Percentiles rank a stretch among this genome's conserved stretches.
Conservation (phyloP, 1,140 invertebrate genomes). For the Palaemon carinicauda region DNA sequence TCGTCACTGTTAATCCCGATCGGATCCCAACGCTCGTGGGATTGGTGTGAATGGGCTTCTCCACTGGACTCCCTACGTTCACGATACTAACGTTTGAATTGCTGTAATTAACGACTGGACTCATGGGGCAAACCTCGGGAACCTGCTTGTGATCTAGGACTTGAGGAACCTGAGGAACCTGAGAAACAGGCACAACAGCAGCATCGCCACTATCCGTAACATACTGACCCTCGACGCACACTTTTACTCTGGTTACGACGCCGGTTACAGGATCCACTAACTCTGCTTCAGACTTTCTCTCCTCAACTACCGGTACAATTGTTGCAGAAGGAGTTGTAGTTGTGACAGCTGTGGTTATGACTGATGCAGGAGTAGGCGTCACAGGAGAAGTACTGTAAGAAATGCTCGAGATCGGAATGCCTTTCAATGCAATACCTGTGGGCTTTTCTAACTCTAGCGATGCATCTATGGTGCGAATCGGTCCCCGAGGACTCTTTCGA, state of each 20-base stretch:
- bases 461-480: background rate
- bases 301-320: conserved; percentile 1
- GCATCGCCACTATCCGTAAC: conserved; percentile 44
- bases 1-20: conserved; percentile 38
- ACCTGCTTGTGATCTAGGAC: background rate
- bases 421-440: no score
- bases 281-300: conserved; percentile 43
- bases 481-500: conserved; percentile 34
- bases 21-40: background rate
- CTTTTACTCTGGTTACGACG: conserved; percentile 38
- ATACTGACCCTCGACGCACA: conserved; percentile 46
- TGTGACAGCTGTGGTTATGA: background rate
- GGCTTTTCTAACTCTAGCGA: conserved; percentile 21
- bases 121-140: background rate
- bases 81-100: background rate
- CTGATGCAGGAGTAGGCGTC: background rate
- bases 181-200: background rate
- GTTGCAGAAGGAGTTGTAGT: background rate
- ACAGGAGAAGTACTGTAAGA: background rate
- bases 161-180: background rate
- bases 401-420: background rate
- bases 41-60: background rate
- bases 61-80: background rate
- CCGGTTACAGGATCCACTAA: conserved; percentile 46
- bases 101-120: background rate